Conservation (phyloP, 1,140 invertebrate genomes). For the Scaptomyza pallida region DNA sequence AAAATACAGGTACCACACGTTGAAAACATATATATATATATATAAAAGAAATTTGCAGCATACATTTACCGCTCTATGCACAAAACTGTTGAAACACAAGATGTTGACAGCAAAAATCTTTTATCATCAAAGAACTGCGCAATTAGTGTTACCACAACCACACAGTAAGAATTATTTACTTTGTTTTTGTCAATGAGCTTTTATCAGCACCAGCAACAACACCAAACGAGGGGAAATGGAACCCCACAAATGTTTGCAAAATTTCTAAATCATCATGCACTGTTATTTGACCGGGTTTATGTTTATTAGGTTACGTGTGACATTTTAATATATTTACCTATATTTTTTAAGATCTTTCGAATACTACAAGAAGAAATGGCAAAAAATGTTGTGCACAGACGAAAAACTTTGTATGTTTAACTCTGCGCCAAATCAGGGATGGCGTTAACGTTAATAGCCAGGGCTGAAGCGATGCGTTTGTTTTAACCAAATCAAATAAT, state of each 20-base stretch:
- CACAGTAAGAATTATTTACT: slow-evolving; percentile 67
- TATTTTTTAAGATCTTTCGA: neutral
- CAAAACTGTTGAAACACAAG: slow-evolving; percentile 1
- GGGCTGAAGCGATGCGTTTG: neutral
- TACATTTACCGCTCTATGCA: slow-evolving; percentile 5
- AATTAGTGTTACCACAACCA: slow-evolving; percentile 32
- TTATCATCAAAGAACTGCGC: slow-evolving; percentile 57
- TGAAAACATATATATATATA: neutral
- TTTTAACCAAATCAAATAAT: too few relatives aligned
- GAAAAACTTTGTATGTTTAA: slow-evolving; percentile 38
- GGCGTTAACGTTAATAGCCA: slow-evolving; percentile 2
- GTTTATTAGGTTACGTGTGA: neutral
- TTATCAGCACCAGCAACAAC: slow-evolving; percentile 57
- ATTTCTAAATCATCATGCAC: neutral
- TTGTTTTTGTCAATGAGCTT: slow-evolving; percentile 54
- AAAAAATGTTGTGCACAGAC: slow-evolving; percentile 13
- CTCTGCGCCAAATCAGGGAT: slow-evolving; percentile 37
- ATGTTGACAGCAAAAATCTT: neutral
- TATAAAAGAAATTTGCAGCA: slow-evolving; percentile 1
- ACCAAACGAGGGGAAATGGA: slow-evolving; percentile 6
- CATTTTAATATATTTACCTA: slow-evolving; percentile 21
- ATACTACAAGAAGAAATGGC: slow-evolving; percentile 20
- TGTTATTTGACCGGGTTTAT: neutral
- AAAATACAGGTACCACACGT: slow-evolving; percentile 9
- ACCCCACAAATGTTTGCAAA: neutral